Conservation (phyloP, 2,797 vertebrate species). For the Chiroxiphia lanceolata region DNA sequence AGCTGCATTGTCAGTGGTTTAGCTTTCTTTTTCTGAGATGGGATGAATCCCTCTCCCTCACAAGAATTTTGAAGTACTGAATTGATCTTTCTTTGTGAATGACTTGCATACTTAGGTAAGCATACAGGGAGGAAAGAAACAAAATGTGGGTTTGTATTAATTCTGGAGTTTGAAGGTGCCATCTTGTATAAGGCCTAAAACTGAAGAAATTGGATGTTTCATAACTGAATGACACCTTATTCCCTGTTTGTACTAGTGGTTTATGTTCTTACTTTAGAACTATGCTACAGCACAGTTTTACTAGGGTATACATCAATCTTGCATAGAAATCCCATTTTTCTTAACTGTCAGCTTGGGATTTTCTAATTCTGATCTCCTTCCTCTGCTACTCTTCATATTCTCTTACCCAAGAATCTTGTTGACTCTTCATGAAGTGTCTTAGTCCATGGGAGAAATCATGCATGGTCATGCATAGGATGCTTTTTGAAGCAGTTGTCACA, state of each 20-base stretch:
- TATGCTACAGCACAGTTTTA: background rate
- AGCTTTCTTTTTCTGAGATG: background rate
- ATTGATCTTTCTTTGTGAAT: background rate
- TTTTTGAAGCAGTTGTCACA: background rate
- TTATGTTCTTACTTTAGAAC: background rate
- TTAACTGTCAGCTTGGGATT: background rate
- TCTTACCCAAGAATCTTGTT: background rate
- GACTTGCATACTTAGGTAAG: background rate
- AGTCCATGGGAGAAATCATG: background rate
- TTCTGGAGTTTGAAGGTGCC: background rate
- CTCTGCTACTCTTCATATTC: background rate
- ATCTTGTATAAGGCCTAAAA: background rate
- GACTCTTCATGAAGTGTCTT: background rate
- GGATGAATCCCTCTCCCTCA: background rate
- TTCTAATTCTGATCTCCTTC: background rate
- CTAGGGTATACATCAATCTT: background rate
- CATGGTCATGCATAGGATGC: background rate
- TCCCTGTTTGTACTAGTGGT: background rate
- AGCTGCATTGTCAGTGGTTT: background rate
- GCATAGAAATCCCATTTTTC: background rate
- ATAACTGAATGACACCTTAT: background rate
- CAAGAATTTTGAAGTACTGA: background rate
- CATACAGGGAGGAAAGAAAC: accelerated
- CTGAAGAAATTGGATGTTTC: background rate
- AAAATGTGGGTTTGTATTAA: background rate